These are phyloP conservation scores for Gryllus longicercus DNA, from an alignment of 2,888 invertebrate genomes.

Conservation along the genomic window DNA sequence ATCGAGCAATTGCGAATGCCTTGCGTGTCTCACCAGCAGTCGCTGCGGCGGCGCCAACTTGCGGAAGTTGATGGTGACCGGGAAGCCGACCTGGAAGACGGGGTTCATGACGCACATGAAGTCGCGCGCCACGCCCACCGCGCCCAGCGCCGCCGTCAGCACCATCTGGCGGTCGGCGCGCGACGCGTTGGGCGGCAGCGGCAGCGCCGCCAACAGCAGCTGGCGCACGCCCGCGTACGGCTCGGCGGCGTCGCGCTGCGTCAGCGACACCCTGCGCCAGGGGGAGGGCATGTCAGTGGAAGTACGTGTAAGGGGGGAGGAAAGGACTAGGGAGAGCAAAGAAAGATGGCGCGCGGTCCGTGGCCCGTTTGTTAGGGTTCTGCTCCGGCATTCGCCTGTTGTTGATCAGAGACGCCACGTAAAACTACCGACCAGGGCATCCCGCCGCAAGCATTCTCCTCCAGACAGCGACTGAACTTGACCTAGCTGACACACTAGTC, in stretches of 20 bases:
- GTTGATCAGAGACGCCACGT: too few species aligned
- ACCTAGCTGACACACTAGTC: too few species aligned
- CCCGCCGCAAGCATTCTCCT: too few species aligned
- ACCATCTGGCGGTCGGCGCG: not conserved
- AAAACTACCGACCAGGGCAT: too few species aligned
- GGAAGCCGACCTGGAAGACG: not conserved
- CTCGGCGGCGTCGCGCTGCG: not conserved
- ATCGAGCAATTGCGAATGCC: too few species aligned
- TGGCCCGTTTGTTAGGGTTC: too few species aligned
- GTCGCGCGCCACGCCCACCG: not conserved
- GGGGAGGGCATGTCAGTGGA: too few species aligned
- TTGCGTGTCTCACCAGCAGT: not conserved
- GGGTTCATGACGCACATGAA: slow-evolving; percentile 3
- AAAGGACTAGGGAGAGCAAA: too few species aligned
- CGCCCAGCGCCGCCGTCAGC: not conserved
- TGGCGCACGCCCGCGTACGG: not conserved
- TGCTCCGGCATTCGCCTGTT: too few species aligned
- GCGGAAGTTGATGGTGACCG: not conserved
- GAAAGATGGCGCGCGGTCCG: too few species aligned
- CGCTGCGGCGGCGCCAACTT: not conserved
- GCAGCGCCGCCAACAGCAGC: not conserved
- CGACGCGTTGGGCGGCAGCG: not conserved
- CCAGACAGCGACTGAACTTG: too few species aligned
- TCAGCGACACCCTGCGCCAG: not conserved
- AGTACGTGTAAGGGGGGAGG: too few species aligned